Evolutionary conservation across 2,888 invertebrate species (phyloP), one percentile per base, ranked within the genome.

Genomic region (Lutraria lutraria): DNA sequence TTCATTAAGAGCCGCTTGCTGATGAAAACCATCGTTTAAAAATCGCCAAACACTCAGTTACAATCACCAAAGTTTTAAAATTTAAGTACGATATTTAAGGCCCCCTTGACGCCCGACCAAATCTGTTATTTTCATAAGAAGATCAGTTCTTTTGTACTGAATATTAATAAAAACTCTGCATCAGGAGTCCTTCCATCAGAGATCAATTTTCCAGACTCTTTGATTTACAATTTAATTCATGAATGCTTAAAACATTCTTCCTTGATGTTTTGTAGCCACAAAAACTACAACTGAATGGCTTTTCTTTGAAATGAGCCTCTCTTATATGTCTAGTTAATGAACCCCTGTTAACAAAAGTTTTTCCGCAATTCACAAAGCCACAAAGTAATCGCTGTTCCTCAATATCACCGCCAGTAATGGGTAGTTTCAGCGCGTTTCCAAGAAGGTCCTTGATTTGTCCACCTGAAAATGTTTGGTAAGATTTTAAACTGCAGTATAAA

Each of bases 221-320:
- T 25, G 25, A 68, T 68, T 25, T 68, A 68, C 63, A 68, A n/a
- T 25, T 68, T 12, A 68, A 68, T n/a, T 68, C 60, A 68, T 88
- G 88, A n/a, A 43, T 31, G 56, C n/a, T 68, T 16, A 88, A 63
- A 72, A 76, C 68, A 21, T 81, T 85, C 52, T 85, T 88, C 63
- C 82, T 68, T 0, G 54, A 34, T 6, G 72, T 56, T 21, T 76
- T 54, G 29, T 82, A 82, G 0, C 54, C 21, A 53, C 88, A 88
- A 31, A 76, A 81, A 52, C 43, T 43, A 76, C 88, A 88, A 16
- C 21, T 25, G 43, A 82, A 85, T 1, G 88, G 85, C 34, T 85
- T 81, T 53, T 85, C 85, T 76, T 80, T 80, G 2, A 85, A 85
- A 76, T 88, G 88, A 19, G 31, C 60, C 19, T 76, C 76, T 10